Evolutionary conservation across 2,888 invertebrate species (phyloP).

Genomic region (Orthonychiurus folsomi): DNA sequence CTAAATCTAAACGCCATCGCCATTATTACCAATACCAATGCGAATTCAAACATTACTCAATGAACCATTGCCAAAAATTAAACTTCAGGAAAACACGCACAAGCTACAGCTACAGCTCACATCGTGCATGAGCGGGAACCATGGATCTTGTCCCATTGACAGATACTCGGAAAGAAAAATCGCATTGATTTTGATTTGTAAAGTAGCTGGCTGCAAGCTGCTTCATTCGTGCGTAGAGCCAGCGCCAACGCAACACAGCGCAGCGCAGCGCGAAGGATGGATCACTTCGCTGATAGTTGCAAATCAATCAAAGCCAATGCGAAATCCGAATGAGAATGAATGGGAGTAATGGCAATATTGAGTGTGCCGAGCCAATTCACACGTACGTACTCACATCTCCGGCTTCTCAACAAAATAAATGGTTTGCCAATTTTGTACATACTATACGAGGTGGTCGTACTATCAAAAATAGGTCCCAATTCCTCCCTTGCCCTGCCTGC

Average conservation of each 20-base stretch:
- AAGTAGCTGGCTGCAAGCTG: neutral
- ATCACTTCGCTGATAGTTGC: neutral
- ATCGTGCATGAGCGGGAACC: neutral
- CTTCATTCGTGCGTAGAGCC: neutral
- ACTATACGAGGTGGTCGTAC: too few relatives aligned
- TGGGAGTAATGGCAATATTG: neutral
- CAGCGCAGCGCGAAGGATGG: neutral
- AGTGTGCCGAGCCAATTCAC: neutral
- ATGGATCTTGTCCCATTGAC: neutral
- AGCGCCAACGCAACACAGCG: neutral
- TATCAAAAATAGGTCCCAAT: neutral
- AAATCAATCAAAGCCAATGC: slow-evolving; percentile 1
- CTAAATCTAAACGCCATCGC: too few relatives aligned
- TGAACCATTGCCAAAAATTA: slow-evolving; percentile 1
- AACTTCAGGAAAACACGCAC: neutral
- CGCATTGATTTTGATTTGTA: neutral
- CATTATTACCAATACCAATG: too few relatives aligned
- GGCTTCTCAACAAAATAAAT: neutral
- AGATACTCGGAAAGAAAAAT: neutral
- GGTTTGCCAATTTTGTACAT: neutral
- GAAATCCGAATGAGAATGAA: too few relatives aligned
- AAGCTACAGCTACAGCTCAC: neutral
- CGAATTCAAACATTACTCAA: too few relatives aligned
- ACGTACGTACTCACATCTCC: neutral
- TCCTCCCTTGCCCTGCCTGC: neutral